Evolutionary conservation across 2,888 invertebrate genomes (phyloP).

Genomic region (Harpagoxenus sublaevis): DNA sequence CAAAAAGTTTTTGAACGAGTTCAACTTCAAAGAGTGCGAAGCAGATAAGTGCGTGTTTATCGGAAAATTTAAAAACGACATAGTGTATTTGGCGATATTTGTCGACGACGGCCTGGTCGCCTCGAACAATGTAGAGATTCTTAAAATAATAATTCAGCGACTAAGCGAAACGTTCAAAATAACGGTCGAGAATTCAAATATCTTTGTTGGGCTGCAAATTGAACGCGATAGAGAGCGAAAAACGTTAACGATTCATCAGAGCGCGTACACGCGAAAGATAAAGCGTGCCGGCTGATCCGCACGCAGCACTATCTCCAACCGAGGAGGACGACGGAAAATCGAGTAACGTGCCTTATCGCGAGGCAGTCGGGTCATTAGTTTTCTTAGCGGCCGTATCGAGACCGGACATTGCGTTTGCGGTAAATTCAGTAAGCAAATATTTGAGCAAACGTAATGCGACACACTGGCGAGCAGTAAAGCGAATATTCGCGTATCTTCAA

Average conservation of each 20-base stretch:
- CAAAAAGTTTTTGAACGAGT: no score
- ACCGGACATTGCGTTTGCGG: constrained; percentile 70
- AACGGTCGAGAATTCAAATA: constrained; percentile 12
- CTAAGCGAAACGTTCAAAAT: constrained; percentile 14
- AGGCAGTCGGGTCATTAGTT: constrained; percentile 69
- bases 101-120: not conserved
- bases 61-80: no score
- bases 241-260: constrained; percentile 22
- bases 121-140: constrained; percentile 7
- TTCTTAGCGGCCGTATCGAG: constrained; percentile 64
- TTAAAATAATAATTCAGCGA: constrained; percentile 7
- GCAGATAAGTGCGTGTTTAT: no score
- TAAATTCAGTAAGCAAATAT: constrained; percentile 64
- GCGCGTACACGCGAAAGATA: constrained; percentile 39
- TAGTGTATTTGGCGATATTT: not conserved
- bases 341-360: constrained; percentile 63
- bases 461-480: constrained; percentile 66
- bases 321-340: constrained; percentile 33
- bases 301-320: constrained; percentile 46
- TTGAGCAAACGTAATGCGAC: constrained; percentile 56
- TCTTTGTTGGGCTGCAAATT: constrained; percentile 14
- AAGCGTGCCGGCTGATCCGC: constrained; percentile 26
- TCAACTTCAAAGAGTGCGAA: no score
- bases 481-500: constrained; percentile 61
- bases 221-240: constrained; percentile 17